Percentiles rank a stretch among this genome's conserved stretches.
Conservation (phyloP, 2,797 vertebrate species). For the Micropoecilia bifurca region DNA sequence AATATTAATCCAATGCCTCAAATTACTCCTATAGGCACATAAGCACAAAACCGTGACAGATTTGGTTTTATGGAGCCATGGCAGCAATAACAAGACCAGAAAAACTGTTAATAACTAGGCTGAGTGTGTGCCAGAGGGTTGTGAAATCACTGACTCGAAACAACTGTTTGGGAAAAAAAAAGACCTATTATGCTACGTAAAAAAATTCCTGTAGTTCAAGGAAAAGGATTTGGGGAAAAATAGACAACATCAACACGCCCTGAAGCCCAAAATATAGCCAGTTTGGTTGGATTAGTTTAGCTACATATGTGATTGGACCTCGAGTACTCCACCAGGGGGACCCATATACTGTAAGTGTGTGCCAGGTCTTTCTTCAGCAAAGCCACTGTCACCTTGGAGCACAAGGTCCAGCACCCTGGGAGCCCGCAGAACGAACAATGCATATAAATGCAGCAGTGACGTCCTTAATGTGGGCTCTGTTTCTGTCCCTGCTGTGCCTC, state of each 20-base stretch:
- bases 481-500: constrained; percentile 21
- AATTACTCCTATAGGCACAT: neutral
- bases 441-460: constrained; percentile 68
- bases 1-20: constrained; percentile 6
- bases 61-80: neutral
- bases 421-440: constrained; percentile 44
- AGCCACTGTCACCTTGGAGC: constrained; percentile 65
- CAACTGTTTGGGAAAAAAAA: constrained; percentile 4
- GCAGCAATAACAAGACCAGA: neutral
- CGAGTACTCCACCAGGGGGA: constrained; percentile 60
- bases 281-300: constrained; percentile 41
- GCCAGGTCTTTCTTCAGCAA: constrained; percentile 15
- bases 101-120: constrained; percentile 9
- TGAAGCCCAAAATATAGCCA: constrained; percentile 25
- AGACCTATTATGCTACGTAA: neutral
- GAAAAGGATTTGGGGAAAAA: neutral
- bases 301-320: constrained; percentile 51
- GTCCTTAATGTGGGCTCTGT: constrained; percentile 53
- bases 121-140: neutral
- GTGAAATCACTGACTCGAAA: neutral
- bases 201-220: neutral
- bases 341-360: constrained; percentile 41
- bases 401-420: constrained; percentile 43
- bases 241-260: neutral
- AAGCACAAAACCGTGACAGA: neutral